Percentiles rank a stretch among this genome's conserved stretches.
Conservation (phyloP, 1,140 invertebrate species). For the Wiebesia pumilae region DNA sequence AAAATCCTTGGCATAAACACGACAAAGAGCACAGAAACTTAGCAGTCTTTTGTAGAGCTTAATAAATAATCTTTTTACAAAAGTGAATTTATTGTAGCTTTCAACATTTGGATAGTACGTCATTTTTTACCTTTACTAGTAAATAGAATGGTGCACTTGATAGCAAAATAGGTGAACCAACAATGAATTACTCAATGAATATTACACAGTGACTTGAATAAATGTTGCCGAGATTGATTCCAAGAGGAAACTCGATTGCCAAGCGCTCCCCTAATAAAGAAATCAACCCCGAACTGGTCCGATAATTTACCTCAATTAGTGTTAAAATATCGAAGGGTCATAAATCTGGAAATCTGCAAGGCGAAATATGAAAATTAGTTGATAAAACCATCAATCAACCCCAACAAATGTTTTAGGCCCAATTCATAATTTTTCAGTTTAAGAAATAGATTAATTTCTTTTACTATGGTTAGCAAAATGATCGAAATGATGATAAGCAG, state of each 20-base stretch:
- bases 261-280: conserved; percentile 70
- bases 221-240: conserved; percentile 79
- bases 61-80: conserved; percentile 53
- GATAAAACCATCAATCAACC: conserved; percentile 12
- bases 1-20: conserved; percentile 32
- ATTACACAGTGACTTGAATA: conserved; percentile 81
- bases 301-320: conserved; percentile 78
- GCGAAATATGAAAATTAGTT: conserved; percentile 58
- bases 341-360: conserved; percentile 81
- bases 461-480: conserved; percentile 37
- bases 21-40: conserved; percentile 49
- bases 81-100: conserved; percentile 41
- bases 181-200: conserved; percentile 76
- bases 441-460: conserved; percentile 16
- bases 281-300: conserved; percentile 73
- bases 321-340: conserved; percentile 80
- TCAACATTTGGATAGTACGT: conserved; percentile 24
- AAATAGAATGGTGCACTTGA: conserved; percentile 50
- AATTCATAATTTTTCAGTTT: conserved; percentile 17
- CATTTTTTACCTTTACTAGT: conserved; percentile 32
- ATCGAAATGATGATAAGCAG: conserved; percentile 14
- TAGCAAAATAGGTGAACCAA: conserved; percentile 57
- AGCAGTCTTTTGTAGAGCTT: conserved; percentile 52
- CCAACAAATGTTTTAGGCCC: conserved; percentile 33
- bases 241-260: conserved; percentile 77